A percentile compares a stretch with the other conserved stretches of the same genome.
phyloP scores from a whole-genome alignment of 2,113 vertebrate species.

The Erythrocebus patas region DNA sequence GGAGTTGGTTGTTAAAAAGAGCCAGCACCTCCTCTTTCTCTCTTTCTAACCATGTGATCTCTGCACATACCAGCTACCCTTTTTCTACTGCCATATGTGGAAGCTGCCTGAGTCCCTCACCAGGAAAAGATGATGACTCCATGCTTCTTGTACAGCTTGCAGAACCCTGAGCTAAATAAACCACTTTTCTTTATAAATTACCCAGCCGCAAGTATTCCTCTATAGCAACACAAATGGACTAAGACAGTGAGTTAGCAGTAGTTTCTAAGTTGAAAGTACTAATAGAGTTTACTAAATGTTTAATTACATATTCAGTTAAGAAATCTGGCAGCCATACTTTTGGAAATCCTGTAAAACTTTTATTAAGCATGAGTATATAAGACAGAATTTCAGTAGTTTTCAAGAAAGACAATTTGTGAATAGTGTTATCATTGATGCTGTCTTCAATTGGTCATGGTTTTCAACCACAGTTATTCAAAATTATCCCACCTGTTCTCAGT shows the following conservation, averaged over 20 bases:
- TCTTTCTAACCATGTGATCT: background rate
- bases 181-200: background rate
- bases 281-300: background rate
- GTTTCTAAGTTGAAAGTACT: background rate
- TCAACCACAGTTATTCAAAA: background rate
- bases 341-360: slow-evolving; percentile 5
- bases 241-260: background rate
- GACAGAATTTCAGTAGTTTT: background rate
- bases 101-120: background rate
- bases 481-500: background rate
- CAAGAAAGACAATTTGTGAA: background rate
- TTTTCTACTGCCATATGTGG: background rate
- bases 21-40: background rate
- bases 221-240: background rate
- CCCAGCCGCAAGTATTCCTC: background rate
- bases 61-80: background rate
- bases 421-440: background rate
- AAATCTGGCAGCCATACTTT: background rate
- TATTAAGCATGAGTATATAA: background rate
- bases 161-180: background rate
- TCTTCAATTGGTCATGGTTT: background rate
- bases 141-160: background rate
- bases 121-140: background rate
- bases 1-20: background rate
- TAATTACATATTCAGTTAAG: background rate